Evolutionary conservation across 2,113 vertebrate genomes (phyloP), one percentile per base, ranked within the genome.

Genomic region (Semicossyphus pulcher): DNA sequence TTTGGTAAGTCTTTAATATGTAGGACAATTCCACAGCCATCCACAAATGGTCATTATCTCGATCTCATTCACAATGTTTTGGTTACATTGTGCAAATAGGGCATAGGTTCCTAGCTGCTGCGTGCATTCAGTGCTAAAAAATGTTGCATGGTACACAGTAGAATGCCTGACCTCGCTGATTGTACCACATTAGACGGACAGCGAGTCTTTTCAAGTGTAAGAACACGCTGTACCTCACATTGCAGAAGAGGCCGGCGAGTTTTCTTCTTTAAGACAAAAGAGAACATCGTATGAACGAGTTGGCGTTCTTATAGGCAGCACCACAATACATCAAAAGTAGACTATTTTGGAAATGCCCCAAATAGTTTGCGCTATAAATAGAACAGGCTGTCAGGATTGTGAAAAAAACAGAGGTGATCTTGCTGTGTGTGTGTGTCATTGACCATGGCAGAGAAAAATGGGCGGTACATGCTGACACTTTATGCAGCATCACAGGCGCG

Each of bases 131-230:
- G 12, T 63, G 66, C 60, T 59, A 37, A 18, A n/a, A 78, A 28
- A 51, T 25, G 44, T 32, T 28, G 1, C 10, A 36, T 16, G 32
- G 31, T 8, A 12, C 69, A 51, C 15, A 32, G 66, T 1, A 57
- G 12, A 61, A 28, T 45, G 54, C 14, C 60, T 64, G 78, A 85
- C 85, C 81, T 88, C 84, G 77, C 66, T 80, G 68, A 85, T 73
- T 68, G 58, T 56, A 58, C 44, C 51, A 63, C 76, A 79, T 81
- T 48, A 80, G 54, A 77, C 47, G 78, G 53, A 77, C 60, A 68
- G 68, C 0, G 51, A 62, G 48, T 73, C 59, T 73, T 67, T 78
- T 81, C 62, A 76, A 78, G 66, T 29, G 52, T 12, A 64, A 41
- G 85, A 70, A 87, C 80, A 84, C 56, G 58, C 23, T 64, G 85